phyloP scores from a whole-genome alignment of 2,888 invertebrate species.

The Chymomyza caudatula region DNA sequence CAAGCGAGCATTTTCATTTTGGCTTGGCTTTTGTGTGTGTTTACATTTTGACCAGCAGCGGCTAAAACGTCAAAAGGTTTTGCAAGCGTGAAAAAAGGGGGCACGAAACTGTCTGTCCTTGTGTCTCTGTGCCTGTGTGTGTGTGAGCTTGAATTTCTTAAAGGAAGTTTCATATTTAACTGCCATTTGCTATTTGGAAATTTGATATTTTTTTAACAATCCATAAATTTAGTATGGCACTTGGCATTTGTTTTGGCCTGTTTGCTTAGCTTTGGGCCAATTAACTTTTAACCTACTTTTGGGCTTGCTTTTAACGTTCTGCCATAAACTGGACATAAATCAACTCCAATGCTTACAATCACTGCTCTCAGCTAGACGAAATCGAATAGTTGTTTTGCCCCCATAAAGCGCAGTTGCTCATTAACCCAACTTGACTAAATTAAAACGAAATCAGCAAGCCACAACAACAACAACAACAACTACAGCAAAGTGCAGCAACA shows the following conservation, averaged over 20 bases:
- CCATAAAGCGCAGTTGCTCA: constrained; percentile 30
- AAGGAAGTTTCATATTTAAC: constrained; percentile 10
- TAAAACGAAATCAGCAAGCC: not conserved
- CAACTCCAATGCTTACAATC: not conserved
- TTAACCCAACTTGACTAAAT: constrained; percentile 16
- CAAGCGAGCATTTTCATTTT: not conserved
- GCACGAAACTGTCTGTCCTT: not conserved
- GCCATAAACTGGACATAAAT: not conserved
- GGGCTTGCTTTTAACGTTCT: not conserved
- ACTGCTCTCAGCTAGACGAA: constrained; percentile 13
- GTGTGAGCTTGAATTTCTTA: not conserved
- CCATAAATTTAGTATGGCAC: not conserved
- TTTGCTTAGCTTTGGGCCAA: constrained; percentile 33
- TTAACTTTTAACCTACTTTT: constrained; percentile 33
- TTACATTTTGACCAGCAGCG: constrained; percentile 9
- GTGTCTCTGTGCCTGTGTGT: no score
- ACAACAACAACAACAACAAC: constrained; percentile 3
- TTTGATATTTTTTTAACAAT: constrained; percentile 15
- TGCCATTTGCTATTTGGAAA: constrained; percentile 20
- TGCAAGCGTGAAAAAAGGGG: constrained; percentile 28
- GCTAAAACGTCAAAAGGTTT: constrained; percentile 24
- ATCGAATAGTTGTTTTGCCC: constrained; percentile 11
- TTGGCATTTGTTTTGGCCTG: not conserved
- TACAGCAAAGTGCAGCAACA: not conserved
- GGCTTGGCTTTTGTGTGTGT: not conserved